A percentile compares a stretch with the other conserved stretches of the same genome.
phyloP scores from a whole-genome alignment of 53 echinoderm and acorn worm species.

The Echinometra lucunter region DNA sequence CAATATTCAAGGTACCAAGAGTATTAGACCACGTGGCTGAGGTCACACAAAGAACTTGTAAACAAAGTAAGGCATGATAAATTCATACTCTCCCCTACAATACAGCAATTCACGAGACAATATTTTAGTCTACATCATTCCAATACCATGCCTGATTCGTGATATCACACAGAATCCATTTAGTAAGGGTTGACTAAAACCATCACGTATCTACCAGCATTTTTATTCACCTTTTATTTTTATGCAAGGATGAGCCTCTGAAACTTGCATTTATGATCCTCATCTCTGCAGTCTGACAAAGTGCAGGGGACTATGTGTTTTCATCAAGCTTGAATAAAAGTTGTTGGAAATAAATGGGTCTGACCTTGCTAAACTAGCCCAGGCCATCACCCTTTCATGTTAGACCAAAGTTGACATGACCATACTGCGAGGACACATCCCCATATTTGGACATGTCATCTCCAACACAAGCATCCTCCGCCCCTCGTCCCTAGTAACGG shows the following conservation, averaged over 20 bases:
- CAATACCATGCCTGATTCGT: not conserved
- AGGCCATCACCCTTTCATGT: constrained; percentile 20
- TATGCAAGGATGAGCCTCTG: not conserved
- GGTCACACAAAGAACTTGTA: constrained; percentile 42
- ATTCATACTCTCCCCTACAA: not conserved
- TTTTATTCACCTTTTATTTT: not conserved
- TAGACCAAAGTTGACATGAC: constrained; percentile 25
- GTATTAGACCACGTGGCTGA: constrained; percentile 54
- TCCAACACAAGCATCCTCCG: constrained; percentile 41
- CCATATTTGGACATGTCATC: constrained; percentile 55
- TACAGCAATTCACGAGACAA: not conserved
- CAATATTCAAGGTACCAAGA: constrained; percentile 3
- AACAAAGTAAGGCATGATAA: constrained; percentile 15
- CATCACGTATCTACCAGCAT: not conserved
- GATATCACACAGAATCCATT: not conserved
- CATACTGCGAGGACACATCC: constrained; percentile 28
- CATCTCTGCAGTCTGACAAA: not conserved
- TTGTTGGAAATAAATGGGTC: not conserved
- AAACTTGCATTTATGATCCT: not conserved
- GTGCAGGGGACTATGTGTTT: not conserved
- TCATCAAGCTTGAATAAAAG: not conserved
- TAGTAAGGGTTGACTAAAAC: not conserved
- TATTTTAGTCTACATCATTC: not conserved
- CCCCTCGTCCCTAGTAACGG: constrained; percentile 17
- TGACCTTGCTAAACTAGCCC: constrained; percentile 9